These are phyloP conservation scores for Diprion similis DNA, from an alignment of 1,140 invertebrate species.

Conservation along the genomic window DNA sequence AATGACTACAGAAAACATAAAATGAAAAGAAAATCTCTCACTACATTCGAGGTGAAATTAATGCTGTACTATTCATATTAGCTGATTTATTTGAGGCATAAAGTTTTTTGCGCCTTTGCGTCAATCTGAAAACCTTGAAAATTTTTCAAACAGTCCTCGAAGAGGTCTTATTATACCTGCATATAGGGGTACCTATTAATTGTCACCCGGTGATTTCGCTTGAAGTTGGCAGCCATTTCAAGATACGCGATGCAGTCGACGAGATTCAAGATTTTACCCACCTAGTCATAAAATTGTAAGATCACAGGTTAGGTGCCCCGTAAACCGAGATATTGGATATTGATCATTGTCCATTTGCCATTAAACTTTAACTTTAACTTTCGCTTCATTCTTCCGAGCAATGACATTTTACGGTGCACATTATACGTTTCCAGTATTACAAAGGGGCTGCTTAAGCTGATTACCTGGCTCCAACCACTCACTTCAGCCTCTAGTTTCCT, in stretches of 20 bases:
- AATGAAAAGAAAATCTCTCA: too few species aligned
- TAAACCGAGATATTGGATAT: neutral
- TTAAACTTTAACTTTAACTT: neutral
- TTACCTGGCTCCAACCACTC: too few species aligned
- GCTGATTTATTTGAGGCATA: neutral
- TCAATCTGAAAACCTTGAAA: too few species aligned
- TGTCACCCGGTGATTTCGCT: neutral
- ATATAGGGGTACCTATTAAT: too few species aligned
- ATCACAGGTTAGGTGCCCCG: neutral
- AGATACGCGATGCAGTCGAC: neutral
- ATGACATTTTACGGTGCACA: too few species aligned
- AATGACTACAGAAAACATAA: too few species aligned
- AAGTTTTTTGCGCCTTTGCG: too few species aligned
- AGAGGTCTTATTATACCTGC: too few species aligned
- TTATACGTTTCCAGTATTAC: too few species aligned
- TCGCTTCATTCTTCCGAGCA: neutral
- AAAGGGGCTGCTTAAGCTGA: too few species aligned
- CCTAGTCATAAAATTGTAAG: neutral
- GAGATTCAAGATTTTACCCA: neutral
- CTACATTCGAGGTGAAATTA: neutral
- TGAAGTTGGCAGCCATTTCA: neutral
- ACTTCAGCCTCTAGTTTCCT: too few species aligned
- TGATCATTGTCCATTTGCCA: neutral
- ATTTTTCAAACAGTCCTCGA: too few species aligned
- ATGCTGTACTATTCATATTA: neutral